Evolutionary conservation across 1,140 invertebrate species (phyloP).

Genomic region (Diorhabda sublineata): DNA sequence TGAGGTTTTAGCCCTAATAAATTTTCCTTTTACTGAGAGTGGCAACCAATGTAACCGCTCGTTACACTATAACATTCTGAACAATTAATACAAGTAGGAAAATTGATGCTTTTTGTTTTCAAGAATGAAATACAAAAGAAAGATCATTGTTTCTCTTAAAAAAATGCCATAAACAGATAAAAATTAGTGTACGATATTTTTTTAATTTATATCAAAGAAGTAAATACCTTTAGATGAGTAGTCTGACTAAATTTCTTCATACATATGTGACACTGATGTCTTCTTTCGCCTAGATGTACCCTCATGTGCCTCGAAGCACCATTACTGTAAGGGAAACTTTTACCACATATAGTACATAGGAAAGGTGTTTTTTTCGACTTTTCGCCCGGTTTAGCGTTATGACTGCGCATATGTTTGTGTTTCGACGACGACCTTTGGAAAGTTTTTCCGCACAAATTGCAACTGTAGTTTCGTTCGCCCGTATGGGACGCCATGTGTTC

Average conservation of each 20-base stretch:
- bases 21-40: no score
- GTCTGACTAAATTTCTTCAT: conserved; percentile 46
- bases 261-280: conserved; percentile 47
- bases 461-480: conserved; percentile 40
- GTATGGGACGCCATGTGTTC: conserved; percentile 54
- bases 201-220: background rate
- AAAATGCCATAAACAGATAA: no score
- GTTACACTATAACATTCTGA: no score
- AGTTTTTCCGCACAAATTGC: conserved; percentile 36
- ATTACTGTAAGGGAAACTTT: conserved; percentile 48
- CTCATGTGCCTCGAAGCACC: conserved; percentile 50
- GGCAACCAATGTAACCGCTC: no score
- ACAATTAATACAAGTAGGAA: no score
- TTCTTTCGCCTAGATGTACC: conserved; percentile 48
- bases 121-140: no score
- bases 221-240: conserved; percentile 47
- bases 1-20: no score
- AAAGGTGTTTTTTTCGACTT: conserved; percentile 36
- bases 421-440: conserved; percentile 37
- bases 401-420: conserved; percentile 30
- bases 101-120: no score
- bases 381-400: conserved; percentile 33
- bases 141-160: no score
- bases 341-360: conserved; percentile 36
- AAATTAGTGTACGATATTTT: no score